Conservation (phyloP, 2,888 invertebrate genomes). For the Halocaridina rubra region DNA sequence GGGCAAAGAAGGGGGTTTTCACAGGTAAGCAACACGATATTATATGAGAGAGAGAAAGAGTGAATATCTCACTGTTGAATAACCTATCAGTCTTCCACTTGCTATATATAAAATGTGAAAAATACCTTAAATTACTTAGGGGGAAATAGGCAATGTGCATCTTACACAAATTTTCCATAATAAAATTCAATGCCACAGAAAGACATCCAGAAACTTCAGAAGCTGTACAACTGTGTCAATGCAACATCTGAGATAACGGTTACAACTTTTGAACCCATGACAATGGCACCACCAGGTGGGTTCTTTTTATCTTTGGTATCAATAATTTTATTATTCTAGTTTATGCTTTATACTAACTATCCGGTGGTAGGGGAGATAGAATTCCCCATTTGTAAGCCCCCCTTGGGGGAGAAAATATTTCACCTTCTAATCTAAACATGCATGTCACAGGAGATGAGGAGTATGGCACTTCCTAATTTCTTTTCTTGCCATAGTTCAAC, state of each 20-base stretch:
- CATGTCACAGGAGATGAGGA: too few relatives aligned
- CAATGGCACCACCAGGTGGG: not conserved
- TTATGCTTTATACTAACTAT: too few relatives aligned
- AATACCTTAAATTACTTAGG: not conserved
- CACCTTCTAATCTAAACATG: too few relatives aligned
- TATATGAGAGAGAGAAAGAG: conserved; percentile 5
- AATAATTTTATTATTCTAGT: not conserved
- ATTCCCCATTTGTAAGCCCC: too few relatives aligned
- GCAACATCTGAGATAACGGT: not conserved
- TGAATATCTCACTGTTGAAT: not conserved
- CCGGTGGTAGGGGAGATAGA: too few relatives aligned
- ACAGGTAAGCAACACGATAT: not conserved
- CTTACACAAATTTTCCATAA: not conserved
- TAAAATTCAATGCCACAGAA: not conserved
- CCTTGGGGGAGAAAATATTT: too few relatives aligned
- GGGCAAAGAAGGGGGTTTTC: conserved; percentile 39
- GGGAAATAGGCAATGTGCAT: not conserved
- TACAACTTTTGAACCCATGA: not conserved
- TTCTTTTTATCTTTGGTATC: not conserved
- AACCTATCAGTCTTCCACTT: not conserved
- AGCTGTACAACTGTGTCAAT: not conserved
- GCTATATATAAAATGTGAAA: too few relatives aligned
- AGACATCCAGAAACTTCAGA: conserved; percentile 11
- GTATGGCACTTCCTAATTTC: too few relatives aligned
- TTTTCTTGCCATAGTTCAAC: too few relatives aligned